Conservation (phyloP, 2,113 vertebrate species). For the Macaca mulatta region DNA sequence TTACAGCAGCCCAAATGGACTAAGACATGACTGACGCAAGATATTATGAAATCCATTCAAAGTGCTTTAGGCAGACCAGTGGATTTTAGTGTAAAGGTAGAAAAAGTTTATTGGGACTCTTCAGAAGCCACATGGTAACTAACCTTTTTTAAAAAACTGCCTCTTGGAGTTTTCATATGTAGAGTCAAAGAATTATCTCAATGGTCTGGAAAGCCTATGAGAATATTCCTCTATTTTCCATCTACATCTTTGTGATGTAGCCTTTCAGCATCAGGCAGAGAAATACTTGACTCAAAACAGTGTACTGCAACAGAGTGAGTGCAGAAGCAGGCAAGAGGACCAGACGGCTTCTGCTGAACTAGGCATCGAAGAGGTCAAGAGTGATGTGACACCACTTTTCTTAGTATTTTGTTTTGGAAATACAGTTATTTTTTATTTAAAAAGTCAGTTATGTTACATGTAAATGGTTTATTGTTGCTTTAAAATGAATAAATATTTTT, state of each 20-base stretch:
- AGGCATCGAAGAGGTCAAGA: too few relatives aligned
- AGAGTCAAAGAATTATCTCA: not conserved
- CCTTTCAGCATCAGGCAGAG: too few relatives aligned
- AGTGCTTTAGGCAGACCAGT: not conserved
- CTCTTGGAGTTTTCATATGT: not conserved
- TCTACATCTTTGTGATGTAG: too few relatives aligned
- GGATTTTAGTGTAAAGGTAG: not conserved
- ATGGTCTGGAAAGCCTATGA: not conserved
- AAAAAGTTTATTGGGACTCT: not conserved
- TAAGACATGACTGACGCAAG: not conserved
- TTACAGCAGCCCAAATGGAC: not conserved
- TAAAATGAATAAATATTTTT: not conserved
- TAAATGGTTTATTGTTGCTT: not conserved
- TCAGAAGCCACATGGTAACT: not conserved
- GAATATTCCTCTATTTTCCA: not conserved
- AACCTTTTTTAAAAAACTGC: not conserved
- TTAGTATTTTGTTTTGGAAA: not conserved
- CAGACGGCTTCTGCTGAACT: not conserved
- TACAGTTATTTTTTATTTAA: not conserved
- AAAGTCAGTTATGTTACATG: not conserved
- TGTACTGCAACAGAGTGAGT: accelerated
- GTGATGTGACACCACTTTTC: not conserved
- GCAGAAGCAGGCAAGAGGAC: not conserved
- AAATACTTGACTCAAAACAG: not conserved
- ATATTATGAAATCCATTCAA: too few relatives aligned